phyloP scores from a whole-genome alignment of 2,113 vertebrate species.

The Eira barbara region DNA sequence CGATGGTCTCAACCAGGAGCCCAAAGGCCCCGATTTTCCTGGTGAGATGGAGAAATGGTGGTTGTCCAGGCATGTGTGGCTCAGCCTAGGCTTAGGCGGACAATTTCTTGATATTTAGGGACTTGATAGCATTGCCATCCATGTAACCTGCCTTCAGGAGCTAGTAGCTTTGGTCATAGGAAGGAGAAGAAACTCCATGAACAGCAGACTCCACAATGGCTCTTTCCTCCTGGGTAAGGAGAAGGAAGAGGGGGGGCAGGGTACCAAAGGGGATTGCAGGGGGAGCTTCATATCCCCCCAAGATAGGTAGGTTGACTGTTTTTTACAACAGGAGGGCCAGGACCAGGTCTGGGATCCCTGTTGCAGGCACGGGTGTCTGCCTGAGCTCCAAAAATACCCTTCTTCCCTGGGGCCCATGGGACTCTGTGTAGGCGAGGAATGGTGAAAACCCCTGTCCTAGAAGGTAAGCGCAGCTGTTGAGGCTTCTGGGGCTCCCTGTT shows the following conservation, averaged over 20 bases:
- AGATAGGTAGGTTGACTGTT: constrained; percentile 20
- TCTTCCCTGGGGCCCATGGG: neutral
- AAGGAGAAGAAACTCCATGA: constrained; percentile 20
- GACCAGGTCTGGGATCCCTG: neutral
- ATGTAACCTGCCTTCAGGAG: neutral
- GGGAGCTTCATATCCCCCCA: neutral
- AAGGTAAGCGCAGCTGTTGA: neutral
- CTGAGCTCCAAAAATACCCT: neutral
- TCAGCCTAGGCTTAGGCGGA: neutral
- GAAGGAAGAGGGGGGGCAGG: neutral
- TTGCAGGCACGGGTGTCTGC: neutral
- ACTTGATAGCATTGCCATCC: neutral
- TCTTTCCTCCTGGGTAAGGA: constrained; percentile 33
- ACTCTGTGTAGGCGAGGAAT: neutral
- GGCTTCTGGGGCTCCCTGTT: neutral
- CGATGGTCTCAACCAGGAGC: neutral
- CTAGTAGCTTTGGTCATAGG: constrained; percentile 19
- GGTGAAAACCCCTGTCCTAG: neutral
- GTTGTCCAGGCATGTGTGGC: neutral
- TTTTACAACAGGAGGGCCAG: neutral
- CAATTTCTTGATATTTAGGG: neutral
- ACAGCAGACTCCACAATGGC: neutral
- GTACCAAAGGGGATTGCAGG: neutral
- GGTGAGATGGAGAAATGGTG: neutral
- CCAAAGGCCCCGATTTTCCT: neutral